phyloP scores from a whole-genome alignment of 2,113 vertebrate genomes.

The Deroptyus accipitrinus region DNA sequence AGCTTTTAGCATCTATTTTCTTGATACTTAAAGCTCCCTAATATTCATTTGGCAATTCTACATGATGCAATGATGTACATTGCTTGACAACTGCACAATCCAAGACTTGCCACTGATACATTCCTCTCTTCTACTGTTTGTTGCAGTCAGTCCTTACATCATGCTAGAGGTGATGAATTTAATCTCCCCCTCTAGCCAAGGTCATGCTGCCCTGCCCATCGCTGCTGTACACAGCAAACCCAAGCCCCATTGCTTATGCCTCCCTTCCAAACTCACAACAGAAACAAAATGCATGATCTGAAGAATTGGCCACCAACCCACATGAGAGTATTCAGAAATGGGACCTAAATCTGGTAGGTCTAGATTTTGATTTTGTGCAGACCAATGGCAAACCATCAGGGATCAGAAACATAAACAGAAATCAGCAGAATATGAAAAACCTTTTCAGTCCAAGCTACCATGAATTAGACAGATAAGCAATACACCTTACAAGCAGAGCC shows the following conservation, averaged over 20 bases:
- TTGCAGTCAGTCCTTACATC: not conserved
- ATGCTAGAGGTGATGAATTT: slow-evolving; percentile 7
- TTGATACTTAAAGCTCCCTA: not conserved
- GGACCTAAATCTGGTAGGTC: not conserved
- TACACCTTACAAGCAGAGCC: not conserved
- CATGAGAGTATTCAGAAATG: not conserved
- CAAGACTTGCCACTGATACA: not conserved
- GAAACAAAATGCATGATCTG: not conserved
- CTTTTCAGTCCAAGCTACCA: not conserved
- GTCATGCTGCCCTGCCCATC: not conserved
- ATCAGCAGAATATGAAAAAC: not conserved
- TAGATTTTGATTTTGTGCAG: not conserved
- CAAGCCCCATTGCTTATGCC: not conserved
- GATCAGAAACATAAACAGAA: not conserved
- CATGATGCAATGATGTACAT: rapidly evolving
- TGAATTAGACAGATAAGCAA: not conserved
- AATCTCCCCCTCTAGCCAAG: not conserved
- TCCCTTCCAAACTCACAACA: not conserved
- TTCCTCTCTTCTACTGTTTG: not conserved
- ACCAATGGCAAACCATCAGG: not conserved
- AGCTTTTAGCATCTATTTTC: slow-evolving; percentile 1
- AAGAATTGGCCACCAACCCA: not conserved
- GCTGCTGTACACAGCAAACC: not conserved
- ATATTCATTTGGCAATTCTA: not conserved
- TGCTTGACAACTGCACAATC: rapidly evolving